These are phyloP conservation scores for Lochmaea crataegi DNA, from an alignment of 2,888 invertebrate genomes.

Conservation along the genomic window DNA sequence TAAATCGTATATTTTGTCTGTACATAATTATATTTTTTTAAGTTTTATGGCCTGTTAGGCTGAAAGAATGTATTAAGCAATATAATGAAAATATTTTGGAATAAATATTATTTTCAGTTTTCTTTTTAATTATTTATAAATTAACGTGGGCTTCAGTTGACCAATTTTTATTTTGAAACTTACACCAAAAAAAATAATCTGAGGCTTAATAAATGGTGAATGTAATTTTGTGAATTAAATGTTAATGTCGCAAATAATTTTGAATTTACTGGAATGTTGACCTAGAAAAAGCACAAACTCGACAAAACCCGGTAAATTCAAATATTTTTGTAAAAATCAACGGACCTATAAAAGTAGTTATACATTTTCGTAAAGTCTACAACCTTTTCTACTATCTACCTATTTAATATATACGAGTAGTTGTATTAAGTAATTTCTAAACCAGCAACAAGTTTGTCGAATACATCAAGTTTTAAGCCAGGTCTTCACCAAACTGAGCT, in stretches of 20 bases:
- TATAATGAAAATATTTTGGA: not conserved
- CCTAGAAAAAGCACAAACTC: not conserved
- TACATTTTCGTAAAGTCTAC: conserved; percentile 8
- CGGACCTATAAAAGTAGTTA: not conserved
- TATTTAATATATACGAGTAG: not conserved
- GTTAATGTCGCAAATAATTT: not conserved
- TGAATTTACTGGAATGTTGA: not conserved
- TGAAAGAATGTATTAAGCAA: not conserved
- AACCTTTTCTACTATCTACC: conserved; percentile 10
- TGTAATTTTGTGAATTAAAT: not conserved
- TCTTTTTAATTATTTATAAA: not conserved
- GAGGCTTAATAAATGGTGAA: not conserved
- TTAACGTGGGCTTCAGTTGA: not conserved
- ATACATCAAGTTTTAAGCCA: too few species aligned
- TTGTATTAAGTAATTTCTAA: not conserved
- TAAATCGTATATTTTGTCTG: not conserved
- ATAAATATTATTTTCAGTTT: not conserved
- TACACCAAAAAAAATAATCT: not conserved
- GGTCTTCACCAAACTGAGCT: too few species aligned
- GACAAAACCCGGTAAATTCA: not conserved
- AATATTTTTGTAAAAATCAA: not conserved
- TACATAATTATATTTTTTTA: not conserved
- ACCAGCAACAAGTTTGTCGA: not conserved
- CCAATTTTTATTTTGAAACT: not conserved
- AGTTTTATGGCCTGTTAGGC: not conserved